Evolutionary conservation across 2,888 invertebrate species (phyloP).

Genomic region (Tigriopus californicus): DNA sequence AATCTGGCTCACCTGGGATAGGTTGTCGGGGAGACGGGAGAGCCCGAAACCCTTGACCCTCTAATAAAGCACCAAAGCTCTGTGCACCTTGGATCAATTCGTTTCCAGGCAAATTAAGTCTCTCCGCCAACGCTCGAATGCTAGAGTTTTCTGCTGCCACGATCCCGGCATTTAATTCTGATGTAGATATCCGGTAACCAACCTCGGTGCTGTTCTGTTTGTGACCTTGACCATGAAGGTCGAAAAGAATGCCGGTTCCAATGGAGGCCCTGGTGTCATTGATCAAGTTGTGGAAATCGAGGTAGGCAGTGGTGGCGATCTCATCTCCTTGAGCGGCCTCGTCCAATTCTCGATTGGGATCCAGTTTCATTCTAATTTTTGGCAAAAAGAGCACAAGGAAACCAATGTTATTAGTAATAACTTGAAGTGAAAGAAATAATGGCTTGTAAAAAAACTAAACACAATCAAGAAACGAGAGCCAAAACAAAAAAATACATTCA

Average conservation of each 20-base stretch:
- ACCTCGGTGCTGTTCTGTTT: not conserved
- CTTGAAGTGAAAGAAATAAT: too few relatives aligned
- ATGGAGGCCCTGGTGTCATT: not conserved
- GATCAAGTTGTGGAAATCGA: not conserved
- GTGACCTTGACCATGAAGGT: conserved; percentile 6
- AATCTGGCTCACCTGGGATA: not conserved
- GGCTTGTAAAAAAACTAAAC: too few relatives aligned
- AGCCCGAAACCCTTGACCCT: not conserved
- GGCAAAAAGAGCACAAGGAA: not conserved
- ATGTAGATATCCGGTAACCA: not conserved
- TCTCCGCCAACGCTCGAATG: not conserved
- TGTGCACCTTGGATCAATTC: not conserved
- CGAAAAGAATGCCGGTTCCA: not conserved
- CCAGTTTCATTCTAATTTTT: not conserved
- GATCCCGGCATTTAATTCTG: not conserved
- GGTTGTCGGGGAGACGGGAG: not conserved
- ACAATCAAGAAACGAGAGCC: too few relatives aligned
- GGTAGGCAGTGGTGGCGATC: not conserved
- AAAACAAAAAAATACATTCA: too few relatives aligned
- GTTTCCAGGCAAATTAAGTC: not conserved
- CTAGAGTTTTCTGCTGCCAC: not conserved
- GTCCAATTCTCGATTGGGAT: not conserved
- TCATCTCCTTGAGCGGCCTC: conserved; percentile 11
- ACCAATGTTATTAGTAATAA: not conserved
- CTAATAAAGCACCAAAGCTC: conserved; percentile 1